Percentiles rank a stretch among this genome's conserved stretches.
Conservation (phyloP, 2,888 invertebrate genomes). For the Brenthis ino region DNA sequence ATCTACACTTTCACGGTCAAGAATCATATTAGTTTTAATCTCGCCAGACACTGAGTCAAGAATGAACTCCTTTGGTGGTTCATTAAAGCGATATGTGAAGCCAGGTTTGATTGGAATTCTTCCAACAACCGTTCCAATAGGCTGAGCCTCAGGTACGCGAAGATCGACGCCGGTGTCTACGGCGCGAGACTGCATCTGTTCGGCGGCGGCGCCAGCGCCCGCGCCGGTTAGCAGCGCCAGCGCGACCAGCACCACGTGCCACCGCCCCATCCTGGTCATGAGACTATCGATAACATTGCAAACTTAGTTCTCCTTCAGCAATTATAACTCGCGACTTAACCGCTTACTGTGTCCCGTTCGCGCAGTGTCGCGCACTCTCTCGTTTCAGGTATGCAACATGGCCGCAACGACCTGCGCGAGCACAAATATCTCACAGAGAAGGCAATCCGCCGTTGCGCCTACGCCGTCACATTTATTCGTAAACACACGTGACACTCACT, state of each 20-base stretch:
- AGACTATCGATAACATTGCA: constrained; percentile 72
- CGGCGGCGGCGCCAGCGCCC: constrained; percentile 67
- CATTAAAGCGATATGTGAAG: constrained; percentile 96
- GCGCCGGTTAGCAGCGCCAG: constrained; percentile 69
- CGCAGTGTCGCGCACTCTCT: constrained; percentile 76
- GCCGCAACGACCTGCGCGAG: constrained; percentile 79
- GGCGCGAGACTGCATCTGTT: constrained; percentile 93
- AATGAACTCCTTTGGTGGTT: constrained; percentile 92
- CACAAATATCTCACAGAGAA: constrained; percentile 80
- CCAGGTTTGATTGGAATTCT: constrained; percentile 92
- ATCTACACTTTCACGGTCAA: constrained; percentile 92
- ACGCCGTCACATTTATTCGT: constrained; percentile 79
- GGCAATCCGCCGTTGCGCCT: constrained; percentile 78
- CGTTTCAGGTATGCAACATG: constrained; percentile 82
- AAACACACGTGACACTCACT: constrained; percentile 79
- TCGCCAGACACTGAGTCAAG: constrained; percentile 92
- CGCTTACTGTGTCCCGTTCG: constrained; percentile 75
- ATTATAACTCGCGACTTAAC: constrained; percentile 62
- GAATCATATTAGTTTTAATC: constrained; percentile 89
- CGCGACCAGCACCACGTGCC: constrained; percentile 76
- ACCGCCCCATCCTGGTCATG: constrained; percentile 77
- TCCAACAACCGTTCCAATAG: constrained; percentile 92
- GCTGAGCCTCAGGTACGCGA: constrained; percentile 92
- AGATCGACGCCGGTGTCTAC: constrained; percentile 94
- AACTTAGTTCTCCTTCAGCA: constrained; percentile 66